Base-by-base conservation (phyloP, 1,140 invertebrate genomes). In the Drosophila quadrilineata region DNA sequence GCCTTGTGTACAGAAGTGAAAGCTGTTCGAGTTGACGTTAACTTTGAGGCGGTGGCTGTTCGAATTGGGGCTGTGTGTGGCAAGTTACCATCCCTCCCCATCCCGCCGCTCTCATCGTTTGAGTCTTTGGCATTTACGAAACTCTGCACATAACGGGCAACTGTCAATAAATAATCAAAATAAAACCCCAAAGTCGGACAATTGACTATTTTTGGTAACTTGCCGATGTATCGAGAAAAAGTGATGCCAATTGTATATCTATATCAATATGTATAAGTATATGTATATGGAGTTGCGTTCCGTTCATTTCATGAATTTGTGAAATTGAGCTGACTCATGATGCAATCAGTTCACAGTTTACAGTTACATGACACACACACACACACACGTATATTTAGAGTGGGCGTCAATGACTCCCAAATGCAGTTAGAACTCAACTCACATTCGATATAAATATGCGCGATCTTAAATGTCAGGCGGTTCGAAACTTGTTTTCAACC, bases 121-220 rank as follows among this genome's bases (percentile, higher is more conserved):
- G 65, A 43, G 29, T 41, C 33, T 41, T 67, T 60, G 64, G 43
- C 57, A 56, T 76, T 80, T 71, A 57, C 49, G 64, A 80, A 80
- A 79, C 66, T 19, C 35, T 33, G 40, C 72, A 80, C 73, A 80
- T 84, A 82, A 84, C 77, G 80, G 68, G 38, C 64, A 84, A 60
- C 77, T 76, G 76, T 84, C 76, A 82, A 84, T 84, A 85, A 84
- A 84, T 84, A 84, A 85, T 74, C 77, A 84, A 77, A 82, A 85
- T 77, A 85, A 77, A 67, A n/a, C n/a, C n/a, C 73, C 74, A 71
- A 65, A 73, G 54, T 49, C 53, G 59, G 67, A 70, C 79, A 75
- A 82, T 72, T 85, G 80, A 48, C 79, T 80, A 86, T 79, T 75
- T 85, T 75, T 66, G 79, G 79, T 58, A 85, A 66, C 79, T 86